Evolutionary conservation across 1,140 invertebrate species (phyloP).

Genomic region (Trichogramma pretiosum): DNA sequence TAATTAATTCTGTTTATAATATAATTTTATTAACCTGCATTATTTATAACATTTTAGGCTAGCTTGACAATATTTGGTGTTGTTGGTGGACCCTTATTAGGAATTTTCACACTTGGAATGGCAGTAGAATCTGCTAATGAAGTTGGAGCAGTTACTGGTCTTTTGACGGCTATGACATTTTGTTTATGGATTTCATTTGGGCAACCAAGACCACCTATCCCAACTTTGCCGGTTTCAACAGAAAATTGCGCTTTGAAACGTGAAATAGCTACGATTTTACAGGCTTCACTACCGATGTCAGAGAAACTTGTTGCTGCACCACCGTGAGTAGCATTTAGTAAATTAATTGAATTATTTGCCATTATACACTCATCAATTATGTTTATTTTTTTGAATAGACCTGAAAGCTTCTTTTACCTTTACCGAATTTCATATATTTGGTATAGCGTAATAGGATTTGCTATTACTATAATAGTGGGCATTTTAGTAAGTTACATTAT

Average conservation of each 20-base stretch:
- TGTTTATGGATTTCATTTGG: conserved; percentile 83
- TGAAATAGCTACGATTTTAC: background rate
- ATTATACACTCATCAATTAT: no score
- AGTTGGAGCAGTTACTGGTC: conserved; percentile 58
- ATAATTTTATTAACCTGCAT: background rate
- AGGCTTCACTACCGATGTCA: background rate
- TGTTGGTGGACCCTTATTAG: conserved; percentile 69
- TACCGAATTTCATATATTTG: conserved; percentile 83
- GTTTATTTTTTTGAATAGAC: conserved; percentile 18
- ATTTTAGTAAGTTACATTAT: conserved; percentile 39
- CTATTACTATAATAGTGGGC: conserved; percentile 58
- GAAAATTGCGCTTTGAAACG: conserved; percentile 18
- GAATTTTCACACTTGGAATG: conserved; percentile 74
- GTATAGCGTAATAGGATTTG: conserved; percentile 64
- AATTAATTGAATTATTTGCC: background rate
- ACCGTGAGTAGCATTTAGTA: conserved; percentile 1
- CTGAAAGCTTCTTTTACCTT: no score
- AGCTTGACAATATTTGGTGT: conserved; percentile 72
- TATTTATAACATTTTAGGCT: conserved; percentile 44
- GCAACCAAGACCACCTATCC: conserved; percentile 54
- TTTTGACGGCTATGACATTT: conserved; percentile 57
- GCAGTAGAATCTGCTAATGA: conserved; percentile 55
- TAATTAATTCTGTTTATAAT: background rate
- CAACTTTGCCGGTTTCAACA: conserved; percentile 19
- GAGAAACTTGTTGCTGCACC: background rate